Conservation (phyloP, 2,888 invertebrate genomes). For the Agrochola circellaris region DNA sequence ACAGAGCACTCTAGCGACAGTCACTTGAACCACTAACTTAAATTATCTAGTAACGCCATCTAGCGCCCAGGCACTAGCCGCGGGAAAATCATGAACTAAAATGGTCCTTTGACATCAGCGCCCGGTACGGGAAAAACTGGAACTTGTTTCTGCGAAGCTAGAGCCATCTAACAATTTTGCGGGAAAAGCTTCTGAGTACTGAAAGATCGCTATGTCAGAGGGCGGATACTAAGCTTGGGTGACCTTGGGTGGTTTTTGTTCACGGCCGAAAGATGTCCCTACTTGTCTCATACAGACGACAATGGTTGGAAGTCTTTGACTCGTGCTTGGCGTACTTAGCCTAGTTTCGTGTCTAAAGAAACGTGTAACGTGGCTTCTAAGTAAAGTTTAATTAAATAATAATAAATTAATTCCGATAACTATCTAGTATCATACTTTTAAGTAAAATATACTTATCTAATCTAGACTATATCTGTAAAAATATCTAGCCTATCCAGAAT, state of each 20-base stretch:
- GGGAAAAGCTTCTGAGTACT: background rate
- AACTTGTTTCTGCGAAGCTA: background rate
- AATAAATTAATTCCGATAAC: background rate
- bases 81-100: slow-evolving; percentile 26
- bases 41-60: slow-evolving; percentile 25
- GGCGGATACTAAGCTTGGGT: too few relatives aligned
- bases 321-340: slow-evolving; percentile 42
- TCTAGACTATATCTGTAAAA: background rate
- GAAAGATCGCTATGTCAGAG: background rate
- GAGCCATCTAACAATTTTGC: slow-evolving; percentile 25
- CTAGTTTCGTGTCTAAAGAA: slow-evolving; percentile 51
- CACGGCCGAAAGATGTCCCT: slow-evolving; percentile 57
- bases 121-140: slow-evolving; percentile 35
- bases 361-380: slow-evolving; percentile 23
- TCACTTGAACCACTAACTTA: background rate
- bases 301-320: slow-evolving; percentile 12
- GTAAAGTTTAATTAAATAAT: slow-evolving; percentile 13
- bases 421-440: background rate
- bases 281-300: slow-evolving; percentile 25
- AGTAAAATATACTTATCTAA: background rate
- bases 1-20: slow-evolving; percentile 41
- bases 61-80: background rate
- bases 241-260: background rate
- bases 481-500: slow-evolving; percentile 9
- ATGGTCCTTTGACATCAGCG: slow-evolving; percentile 1